A percentile compares a stretch with the other conserved stretches of the same genome.
Evolutionary conservation across 2,797 vertebrate species (phyloP).

Genomic region (Todus mexicanus): DNA sequence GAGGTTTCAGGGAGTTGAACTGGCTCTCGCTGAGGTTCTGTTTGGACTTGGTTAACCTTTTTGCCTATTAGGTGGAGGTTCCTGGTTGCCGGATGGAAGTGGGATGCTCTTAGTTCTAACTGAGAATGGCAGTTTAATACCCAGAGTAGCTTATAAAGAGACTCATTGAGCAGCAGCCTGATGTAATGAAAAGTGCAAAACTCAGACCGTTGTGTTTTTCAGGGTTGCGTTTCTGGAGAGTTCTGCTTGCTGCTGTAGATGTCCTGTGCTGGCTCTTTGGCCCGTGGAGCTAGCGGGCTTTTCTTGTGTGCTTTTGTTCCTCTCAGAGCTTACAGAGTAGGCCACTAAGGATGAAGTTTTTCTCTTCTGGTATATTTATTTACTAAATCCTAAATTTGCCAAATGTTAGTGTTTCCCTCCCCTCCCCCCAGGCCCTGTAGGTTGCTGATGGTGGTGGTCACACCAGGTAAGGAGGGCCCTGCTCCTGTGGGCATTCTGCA

Average conservation of each 20-base stretch:
- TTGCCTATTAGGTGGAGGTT: neutral
- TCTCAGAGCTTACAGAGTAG: neutral
- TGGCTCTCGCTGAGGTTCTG: neutral
- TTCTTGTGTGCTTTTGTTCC: neutral
- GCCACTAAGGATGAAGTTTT: neutral
- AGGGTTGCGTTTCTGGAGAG: neutral
- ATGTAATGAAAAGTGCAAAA: neutral
- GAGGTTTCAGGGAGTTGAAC: neutral
- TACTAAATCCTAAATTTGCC: neutral
- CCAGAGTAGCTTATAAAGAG: neutral
- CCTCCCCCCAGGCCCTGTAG: neutral
- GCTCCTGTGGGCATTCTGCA: neutral
- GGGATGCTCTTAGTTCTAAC: neutral
- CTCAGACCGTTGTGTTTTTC: neutral
- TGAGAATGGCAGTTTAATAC: neutral
- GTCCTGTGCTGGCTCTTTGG: neutral
- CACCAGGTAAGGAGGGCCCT: neutral
- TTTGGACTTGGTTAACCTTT: conserved; percentile 1
- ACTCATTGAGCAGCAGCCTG: neutral
- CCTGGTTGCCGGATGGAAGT: neutral
- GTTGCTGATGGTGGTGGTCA: neutral
- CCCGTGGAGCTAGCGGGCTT: neutral
- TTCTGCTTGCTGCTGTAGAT: neutral
- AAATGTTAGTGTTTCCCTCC: neutral
- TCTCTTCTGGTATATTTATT: neutral